These are phyloP conservation scores for Lasioglossum morio DNA, from an alignment of 2,888 invertebrate species.

Conservation along the genomic window DNA sequence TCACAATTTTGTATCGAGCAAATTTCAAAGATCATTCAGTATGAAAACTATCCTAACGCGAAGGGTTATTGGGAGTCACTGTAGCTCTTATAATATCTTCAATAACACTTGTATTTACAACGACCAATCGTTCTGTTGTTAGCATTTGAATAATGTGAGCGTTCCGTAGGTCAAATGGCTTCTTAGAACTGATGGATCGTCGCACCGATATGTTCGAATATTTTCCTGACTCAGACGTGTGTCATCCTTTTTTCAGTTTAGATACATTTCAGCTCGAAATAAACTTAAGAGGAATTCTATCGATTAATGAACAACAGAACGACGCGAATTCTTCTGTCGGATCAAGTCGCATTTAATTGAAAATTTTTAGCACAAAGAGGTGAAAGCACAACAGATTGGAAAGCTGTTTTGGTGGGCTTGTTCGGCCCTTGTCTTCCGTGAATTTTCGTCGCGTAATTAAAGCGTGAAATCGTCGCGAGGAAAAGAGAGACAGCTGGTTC, in stretches of 20 bases:
- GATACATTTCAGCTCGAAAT: not conserved
- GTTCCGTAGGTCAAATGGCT: not conserved
- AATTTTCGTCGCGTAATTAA: constrained; percentile 53
- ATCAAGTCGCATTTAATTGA: too few relatives aligned
- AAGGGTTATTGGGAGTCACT: too few relatives aligned
- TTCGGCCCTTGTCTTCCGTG: constrained; percentile 21
- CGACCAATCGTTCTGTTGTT: too few relatives aligned
- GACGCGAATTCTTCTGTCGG: not conserved
- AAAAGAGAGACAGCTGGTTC: constrained; percentile 14
- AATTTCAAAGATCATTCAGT: too few relatives aligned
- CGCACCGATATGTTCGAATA: not conserved
- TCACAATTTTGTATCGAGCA: too few relatives aligned
- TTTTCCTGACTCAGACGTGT: not conserved
- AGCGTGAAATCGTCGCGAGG: constrained; percentile 44
- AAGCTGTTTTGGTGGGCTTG: constrained; percentile 12
- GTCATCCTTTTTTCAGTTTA: not conserved
- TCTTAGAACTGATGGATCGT: not conserved
- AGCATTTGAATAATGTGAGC: not conserved
- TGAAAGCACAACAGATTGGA: not conserved
- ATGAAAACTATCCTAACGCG: too few relatives aligned
- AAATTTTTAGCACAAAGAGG: not conserved
- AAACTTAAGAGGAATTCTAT: too few relatives aligned
- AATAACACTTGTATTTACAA: too few relatives aligned
- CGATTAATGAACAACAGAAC: not conserved
- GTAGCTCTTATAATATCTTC: too few relatives aligned